Evolutionary conservation across 2,797 vertebrate genomes (phyloP), one percentile per base, ranked within the genome.

Genomic region (Gymnothorax reevesii): DNA sequence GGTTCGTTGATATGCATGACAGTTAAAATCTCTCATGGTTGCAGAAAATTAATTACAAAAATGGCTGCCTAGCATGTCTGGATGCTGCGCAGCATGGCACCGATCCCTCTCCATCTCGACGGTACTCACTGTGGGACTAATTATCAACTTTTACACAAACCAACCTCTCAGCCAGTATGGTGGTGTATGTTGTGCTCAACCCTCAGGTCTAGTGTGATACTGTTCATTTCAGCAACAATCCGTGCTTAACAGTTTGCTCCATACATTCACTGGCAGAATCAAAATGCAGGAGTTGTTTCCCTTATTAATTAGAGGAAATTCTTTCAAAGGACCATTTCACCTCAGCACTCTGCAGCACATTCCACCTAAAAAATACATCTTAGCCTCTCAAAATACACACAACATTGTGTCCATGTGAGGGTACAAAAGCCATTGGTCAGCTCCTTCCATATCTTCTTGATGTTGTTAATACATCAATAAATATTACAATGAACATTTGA

Each of bases 41-140:
- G 25, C 15, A n/a, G 25, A 84, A 66, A n/a, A 91, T 80, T 86
- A 89, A 90, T 92, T 90, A 88, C 89, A 86, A 93, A 93, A 94
- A 94, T 91, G 92, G 92, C 93, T 94, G 94, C 94, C 92, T 94
- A 94, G 90, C 80, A 89, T 92, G 91, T 93, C 93, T 94, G 94
- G 94, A 94, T 91, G 92, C 89, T 93, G 95, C 93, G 95, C 94
- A 93, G 95, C 94, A 92, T 94, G 92, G 91, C 95, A 96, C 96
- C 33, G 12, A 83, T 77, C 93, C 90, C 89, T 93, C 93, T 95
- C 95, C 94, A 91, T 93, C 95, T 96, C 96, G 94, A 93, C 95
- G 95, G 96, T 97, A 98, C 96, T 95, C 98, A 98, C 98, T 98
- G 94, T 93, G 98, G 98, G 98, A 99, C 97, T 99, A 98, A 99